Evolutionary conservation across 2,888 invertebrate genomes (phyloP).

Genomic region (Agonum fuliginosum): DNA sequence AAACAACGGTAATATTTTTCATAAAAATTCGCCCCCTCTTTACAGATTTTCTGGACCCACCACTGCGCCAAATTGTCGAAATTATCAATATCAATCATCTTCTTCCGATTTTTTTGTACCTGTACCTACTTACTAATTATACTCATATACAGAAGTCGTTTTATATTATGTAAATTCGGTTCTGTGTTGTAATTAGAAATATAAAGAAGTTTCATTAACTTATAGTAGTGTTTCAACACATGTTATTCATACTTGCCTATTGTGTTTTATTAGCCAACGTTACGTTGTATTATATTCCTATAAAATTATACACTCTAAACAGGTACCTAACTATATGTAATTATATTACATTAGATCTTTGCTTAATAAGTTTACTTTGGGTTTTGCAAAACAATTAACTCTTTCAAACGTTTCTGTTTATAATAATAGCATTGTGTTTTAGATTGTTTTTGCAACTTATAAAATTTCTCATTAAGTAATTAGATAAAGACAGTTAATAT

Average conservation of each 20-base stretch:
- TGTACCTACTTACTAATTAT: neutral
- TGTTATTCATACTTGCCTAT: conserved; percentile 28
- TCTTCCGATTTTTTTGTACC: neutral
- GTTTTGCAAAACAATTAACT: too few relatives aligned
- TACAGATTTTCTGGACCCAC: too few relatives aligned
- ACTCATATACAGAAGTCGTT: neutral
- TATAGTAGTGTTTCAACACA: conserved; percentile 7
- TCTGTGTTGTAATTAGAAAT: conserved; percentile 2
- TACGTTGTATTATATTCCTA: neutral
- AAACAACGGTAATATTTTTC: too few relatives aligned
- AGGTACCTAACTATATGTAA: neutral
- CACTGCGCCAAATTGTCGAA: too few relatives aligned
- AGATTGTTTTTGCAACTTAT: too few relatives aligned
- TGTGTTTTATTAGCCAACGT: conserved; percentile 13
- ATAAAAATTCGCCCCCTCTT: too few relatives aligned
- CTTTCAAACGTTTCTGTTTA: too few relatives aligned
- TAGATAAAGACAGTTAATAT: too few relatives aligned
- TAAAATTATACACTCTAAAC: conserved; percentile 23
- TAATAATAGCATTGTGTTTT: too few relatives aligned
- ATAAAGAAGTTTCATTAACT: conserved; percentile 8
- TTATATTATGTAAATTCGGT: conserved; percentile 10
- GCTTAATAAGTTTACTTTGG: neutral
- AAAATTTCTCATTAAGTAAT: too few relatives aligned
- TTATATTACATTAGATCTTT: neutral
- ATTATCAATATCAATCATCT: neutral